Percentiles rank a stretch among this genome's conserved stretches.
phyloP scores from a whole-genome alignment of 1,140 invertebrate species.

The Leguminivora glycinivorella region DNA sequence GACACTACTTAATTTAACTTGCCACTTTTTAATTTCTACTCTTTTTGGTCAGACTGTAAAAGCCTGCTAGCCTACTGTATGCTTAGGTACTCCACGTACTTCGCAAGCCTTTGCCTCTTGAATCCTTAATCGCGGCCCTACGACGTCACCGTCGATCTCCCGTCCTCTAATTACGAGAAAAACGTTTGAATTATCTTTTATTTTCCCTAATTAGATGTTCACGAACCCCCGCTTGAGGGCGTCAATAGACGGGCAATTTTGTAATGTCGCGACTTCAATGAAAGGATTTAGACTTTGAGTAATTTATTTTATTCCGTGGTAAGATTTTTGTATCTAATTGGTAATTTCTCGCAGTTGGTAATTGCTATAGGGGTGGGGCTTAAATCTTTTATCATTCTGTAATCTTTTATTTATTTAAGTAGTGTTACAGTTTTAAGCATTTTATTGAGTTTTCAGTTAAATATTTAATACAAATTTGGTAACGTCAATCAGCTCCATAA shows the following conservation, averaged over 20 bases:
- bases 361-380: neutral
- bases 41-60: too few species aligned
- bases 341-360: neutral
- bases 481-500: too few species aligned
- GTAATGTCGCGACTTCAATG: conserved; percentile 12
- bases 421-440: too few species aligned
- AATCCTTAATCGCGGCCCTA: conserved; percentile 55
- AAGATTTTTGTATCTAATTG: neutral
- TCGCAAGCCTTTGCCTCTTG: conserved; percentile 45
- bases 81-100: neutral
- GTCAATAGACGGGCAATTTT: conserved; percentile 22
- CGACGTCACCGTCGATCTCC: conserved; percentile 26
- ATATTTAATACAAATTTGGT: too few species aligned
- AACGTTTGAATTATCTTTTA: conserved; percentile 29
- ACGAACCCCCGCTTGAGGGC: conserved; percentile 1
- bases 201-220: conserved; percentile 51
- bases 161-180: conserved; percentile 28
- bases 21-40: too few species aligned
- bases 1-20: too few species aligned
- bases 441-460: too few species aligned
- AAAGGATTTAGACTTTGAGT: conserved; percentile 13
- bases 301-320: conserved; percentile 11
- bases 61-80: neutral
- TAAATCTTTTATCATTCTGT: neutral
- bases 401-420: too few species aligned